phyloP scores from a whole-genome alignment of 2,113 vertebrate species.

The Syngnathus floridae region DNA sequence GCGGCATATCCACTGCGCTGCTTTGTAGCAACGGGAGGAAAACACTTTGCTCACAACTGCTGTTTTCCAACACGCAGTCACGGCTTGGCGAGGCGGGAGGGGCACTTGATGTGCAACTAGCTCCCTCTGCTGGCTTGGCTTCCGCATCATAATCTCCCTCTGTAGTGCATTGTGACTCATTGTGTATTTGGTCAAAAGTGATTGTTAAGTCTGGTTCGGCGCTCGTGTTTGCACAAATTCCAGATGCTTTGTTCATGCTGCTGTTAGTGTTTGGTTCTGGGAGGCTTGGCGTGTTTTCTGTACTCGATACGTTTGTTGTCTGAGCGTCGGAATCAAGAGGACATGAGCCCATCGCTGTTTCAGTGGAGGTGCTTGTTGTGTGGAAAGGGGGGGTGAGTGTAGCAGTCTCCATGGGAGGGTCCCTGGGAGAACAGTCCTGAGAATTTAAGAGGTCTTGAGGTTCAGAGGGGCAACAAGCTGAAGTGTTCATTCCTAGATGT shows the following conservation, averaged over 20 bases:
- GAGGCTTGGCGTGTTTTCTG: conserved; percentile 25
- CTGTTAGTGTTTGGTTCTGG: conserved; percentile 30
- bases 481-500: conserved; percentile 27
- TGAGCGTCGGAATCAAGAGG: conserved; percentile 18
- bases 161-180: conserved; percentile 32
- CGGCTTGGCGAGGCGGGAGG: conserved; percentile 14
- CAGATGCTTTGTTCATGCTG: conserved; percentile 20
- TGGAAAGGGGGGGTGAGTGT: conserved; percentile 20
- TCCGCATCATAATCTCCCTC: conserved; percentile 54
- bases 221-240: conserved; percentile 17
- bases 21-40: conserved; percentile 55
- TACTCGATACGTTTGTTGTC: conserved; percentile 14
- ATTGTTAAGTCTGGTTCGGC: conserved; percentile 32
- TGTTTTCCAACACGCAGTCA: conserved; percentile 23
- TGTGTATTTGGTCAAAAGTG: conserved; percentile 21
- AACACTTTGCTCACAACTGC: conserved; percentile 27
- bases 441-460: conserved; percentile 33
- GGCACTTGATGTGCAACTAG: conserved; percentile 23
- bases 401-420: conserved; percentile 20
- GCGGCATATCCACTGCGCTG: conserved; percentile 66
- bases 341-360: conserved; percentile 18
- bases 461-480: conserved; percentile 27
- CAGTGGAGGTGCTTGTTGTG: conserved; percentile 25
- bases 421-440: conserved; percentile 32
- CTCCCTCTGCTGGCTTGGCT: conserved; percentile 49